Base-by-base conservation (phyloP, 2,888 invertebrate genomes). In the Microctonus brassicae region DNA sequence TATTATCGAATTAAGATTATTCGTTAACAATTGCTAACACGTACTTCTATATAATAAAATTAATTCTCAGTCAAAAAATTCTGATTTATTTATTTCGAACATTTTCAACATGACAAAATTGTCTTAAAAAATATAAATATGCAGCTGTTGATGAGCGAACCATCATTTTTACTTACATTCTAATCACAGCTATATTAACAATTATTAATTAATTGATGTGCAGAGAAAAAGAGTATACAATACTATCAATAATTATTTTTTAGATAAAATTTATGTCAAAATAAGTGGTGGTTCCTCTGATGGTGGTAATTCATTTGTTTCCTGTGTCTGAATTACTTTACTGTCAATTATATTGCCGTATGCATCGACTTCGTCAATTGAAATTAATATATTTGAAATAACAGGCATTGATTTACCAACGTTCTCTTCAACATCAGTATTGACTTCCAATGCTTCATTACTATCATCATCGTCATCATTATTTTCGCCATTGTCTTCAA, bases 291-390 rank as follows among this genome's bases (percentile, higher is more conserved):
- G 80, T 71, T 81, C 83, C 34, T 80, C 83, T 1, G 84, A 84
- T 10, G 81, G 79, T 36, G 86, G 86, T 61, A 86, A 73, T 70
- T 84, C 84, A 47, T 77, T 84, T 1, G 85, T 88, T 81, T 90
- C 89, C 75, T 90, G 89, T 1, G 91, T 90, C 74, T 91, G 89
- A 10, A 92, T 88, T 11, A 90, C 86, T 82, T 91, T 88, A 0
- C 90, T 89, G 70, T 90, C 90, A 26, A 93, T 89, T 76, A 93
- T 89, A 81, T 93, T 92, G 0, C 93, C 93, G 55, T 90, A 85
- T 17, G 90, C 90, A 79, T 93, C 93, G 0, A 93, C 88, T 82
- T 93, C 92, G 72, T 91, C 91, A 83, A 93, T 91, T 0, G 90
- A 90, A 73, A 93, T 92, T 74, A 92, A 89, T 39, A 93, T 90